Percentiles rank a stretch among this genome's conserved stretches.
Evolutionary conservation across 30 jellyfish, hydroid and myxozoan genomes (phyloP).

Genomic region (Aurelia aurita complex sp. Pacific): DNA sequence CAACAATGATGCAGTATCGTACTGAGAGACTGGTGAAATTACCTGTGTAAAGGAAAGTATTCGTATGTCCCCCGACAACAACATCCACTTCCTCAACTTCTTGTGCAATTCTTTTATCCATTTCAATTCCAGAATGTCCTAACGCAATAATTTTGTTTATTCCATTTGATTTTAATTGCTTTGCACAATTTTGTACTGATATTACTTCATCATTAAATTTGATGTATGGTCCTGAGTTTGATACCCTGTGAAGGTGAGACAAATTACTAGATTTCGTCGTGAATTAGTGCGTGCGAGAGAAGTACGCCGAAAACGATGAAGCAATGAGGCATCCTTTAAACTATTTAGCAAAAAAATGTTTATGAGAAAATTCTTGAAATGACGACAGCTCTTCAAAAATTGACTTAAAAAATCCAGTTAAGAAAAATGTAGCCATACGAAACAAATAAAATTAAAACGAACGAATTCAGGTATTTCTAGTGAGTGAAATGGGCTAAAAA

Average conservation of each 20-base stretch:
- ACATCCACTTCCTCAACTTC: slow-evolving; percentile 77
- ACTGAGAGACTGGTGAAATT: not conserved
- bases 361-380: not conserved
- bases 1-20: no score
- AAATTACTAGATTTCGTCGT: no score
- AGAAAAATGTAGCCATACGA: not conserved
- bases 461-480: no score
- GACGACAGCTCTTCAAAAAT: not conserved
- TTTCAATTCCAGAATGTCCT: slow-evolving; percentile 87
- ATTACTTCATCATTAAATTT: slow-evolving; percentile 60
- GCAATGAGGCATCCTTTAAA: no score
- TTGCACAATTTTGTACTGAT: slow-evolving; percentile 53
- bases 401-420: not conserved
- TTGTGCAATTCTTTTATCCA: slow-evolving; percentile 64
- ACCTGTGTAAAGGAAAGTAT: slow-evolving; percentile 85
- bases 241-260: slow-evolving; percentile 20
- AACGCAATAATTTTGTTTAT: slow-evolving; percentile 61
- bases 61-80: slow-evolving; percentile 88
- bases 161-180: slow-evolving; percentile 34
- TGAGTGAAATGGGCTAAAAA: no score
- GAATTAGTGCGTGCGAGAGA: no score
- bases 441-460: no score
- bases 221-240: slow-evolving; percentile 80
- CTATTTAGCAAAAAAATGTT: no score
- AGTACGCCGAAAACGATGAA: not conserved